These are phyloP conservation scores for Pterostichus madidus DNA, from an alignment of 2,888 invertebrate species.

Conservation along the genomic window DNA sequence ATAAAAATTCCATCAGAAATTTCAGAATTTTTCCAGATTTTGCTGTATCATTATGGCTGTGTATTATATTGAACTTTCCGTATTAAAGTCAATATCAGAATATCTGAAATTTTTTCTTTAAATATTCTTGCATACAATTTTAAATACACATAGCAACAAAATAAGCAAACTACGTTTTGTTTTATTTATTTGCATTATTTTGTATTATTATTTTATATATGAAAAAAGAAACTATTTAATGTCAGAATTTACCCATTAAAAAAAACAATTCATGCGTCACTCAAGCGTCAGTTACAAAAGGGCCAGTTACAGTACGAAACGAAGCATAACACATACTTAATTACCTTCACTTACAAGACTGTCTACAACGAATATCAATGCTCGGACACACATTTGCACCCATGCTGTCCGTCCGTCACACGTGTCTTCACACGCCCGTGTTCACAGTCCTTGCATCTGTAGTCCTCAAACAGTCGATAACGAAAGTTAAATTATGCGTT, in stretches of 20 bases:
- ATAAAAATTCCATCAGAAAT: constrained; percentile 10
- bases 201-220: too few species aligned
- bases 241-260: background rate
- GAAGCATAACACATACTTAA: constrained; percentile 31
- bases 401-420: constrained; percentile 32
- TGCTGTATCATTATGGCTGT: too few species aligned
- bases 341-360: constrained; percentile 28
- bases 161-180: too few species aligned
- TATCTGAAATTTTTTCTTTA: too few species aligned
- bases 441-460: background rate
- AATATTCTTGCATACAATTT: too few species aligned
- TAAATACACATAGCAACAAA: too few species aligned
- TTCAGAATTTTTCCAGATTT: too few species aligned
- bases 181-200: too few species aligned
- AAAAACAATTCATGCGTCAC: constrained; percentile 4
- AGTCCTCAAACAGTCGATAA: background rate
- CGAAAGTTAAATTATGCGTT: too few species aligned
- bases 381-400: constrained; percentile 47
- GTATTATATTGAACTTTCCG: too few species aligned
- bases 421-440: constrained; percentile 30
- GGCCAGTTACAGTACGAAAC: constrained; percentile 11
- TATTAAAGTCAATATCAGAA: too few species aligned
- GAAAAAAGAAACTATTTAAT: too few species aligned
- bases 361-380: constrained; percentile 44
- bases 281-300: background rate